Base-by-base conservation (phyloP, 2,797 vertebrate species). In the Aldrovandia affinis region DNA sequence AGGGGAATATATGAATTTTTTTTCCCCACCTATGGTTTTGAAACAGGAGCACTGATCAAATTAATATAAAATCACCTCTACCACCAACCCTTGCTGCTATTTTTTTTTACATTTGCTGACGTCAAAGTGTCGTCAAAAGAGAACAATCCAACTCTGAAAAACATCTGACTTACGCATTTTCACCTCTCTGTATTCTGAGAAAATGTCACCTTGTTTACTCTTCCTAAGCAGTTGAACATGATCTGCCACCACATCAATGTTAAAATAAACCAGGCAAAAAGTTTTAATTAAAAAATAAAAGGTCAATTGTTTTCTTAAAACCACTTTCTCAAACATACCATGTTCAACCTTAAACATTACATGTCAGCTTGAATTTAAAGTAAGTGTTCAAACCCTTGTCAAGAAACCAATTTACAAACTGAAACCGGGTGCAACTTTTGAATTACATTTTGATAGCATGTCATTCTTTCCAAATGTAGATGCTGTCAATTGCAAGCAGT, bases 341-440 rank as follows among this genome's bases (percentile, higher is more conserved):
- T 25, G 22, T 22, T n/a, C 18, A 47, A 77, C 73, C 12, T 77
- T n/a, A 77, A 44, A 77, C 30, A 28, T n/a, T 77, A 47, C 18
- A 42, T 18, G 73, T 77, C 73, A 47, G 15, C 73, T 47, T 77
- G 73, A 44, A 77, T 77, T 77, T 44, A 47, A 77, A 77, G n/a
- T 77, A 44, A 47, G 39, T 25, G 73, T 77, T 12, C 73, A 77
- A 77, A 39, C 20, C 20, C 42, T 25, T 44, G 39, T 77, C 73
- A 77, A 77, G 73, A 77, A 47, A 47, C 73, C 42, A 8, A 77
- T 39, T 10, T 44, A 22, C 18, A 77, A 77, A 77, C 39, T 77
- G 33, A 73, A 73, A 73, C 68, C 36, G 39, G 33, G 33, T 73
- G 30, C 33, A 39, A 30, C 6, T 77, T n/a, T 25, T 25, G 2